Percentiles rank a stretch among this genome's conserved stretches.
phyloP scores from a whole-genome alignment of 2,113 vertebrate genomes.

The Platycercus adscitus region DNA sequence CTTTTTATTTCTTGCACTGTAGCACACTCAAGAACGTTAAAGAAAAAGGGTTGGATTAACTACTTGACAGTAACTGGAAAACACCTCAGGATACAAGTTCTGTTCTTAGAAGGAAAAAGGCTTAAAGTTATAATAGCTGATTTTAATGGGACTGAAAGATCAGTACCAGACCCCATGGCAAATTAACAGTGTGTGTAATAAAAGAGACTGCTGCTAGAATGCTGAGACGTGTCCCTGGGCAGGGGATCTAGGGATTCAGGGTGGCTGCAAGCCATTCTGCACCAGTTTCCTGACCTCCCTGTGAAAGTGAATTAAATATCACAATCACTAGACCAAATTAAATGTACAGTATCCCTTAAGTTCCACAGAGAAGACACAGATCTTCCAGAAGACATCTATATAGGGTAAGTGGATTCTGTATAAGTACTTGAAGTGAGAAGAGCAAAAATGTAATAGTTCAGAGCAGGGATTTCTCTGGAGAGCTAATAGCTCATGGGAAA shows the following conservation, averaged over 20 bases:
- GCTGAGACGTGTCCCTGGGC: background rate
- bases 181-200: background rate
- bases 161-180: background rate
- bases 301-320: background rate
- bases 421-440: background rate
- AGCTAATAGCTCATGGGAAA: background rate
- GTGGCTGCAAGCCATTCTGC: background rate
- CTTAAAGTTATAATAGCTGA: slow-evolving; percentile 6
- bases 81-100: background rate
- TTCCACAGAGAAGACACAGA: background rate
- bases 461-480: background rate
- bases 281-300: background rate
- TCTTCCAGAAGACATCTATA: background rate
- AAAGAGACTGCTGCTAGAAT: background rate
- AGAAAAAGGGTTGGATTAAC: background rate
- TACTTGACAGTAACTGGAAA: background rate
- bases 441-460: background rate
- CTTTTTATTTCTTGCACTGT: background rate
- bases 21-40: background rate
- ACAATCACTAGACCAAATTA: background rate
- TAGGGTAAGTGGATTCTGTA: background rate
- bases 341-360: background rate
- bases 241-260: background rate
- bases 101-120: background rate
- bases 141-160: slow-evolving; percentile 16